Evolutionary conservation across 2,797 vertebrate genomes (phyloP), one percentile per base, ranked within the genome.

Genomic region (Syndactyla subalaris): DNA sequence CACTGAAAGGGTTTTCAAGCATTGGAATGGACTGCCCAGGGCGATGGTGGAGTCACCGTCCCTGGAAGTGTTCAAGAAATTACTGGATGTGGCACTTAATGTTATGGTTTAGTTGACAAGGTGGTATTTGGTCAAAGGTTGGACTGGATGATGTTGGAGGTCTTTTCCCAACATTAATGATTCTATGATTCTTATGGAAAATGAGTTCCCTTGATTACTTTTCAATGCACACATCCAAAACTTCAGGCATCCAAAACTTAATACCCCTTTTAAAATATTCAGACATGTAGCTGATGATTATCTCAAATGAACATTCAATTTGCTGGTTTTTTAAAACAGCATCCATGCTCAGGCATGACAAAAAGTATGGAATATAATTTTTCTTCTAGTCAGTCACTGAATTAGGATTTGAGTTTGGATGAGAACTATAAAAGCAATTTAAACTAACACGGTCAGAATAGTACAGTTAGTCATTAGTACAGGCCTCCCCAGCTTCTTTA

Each of bases 101-200:
- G 4, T 5, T 45, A 7, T 16, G 20, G 10, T 76, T 41, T 51
- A 22, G 30, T 30, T 63, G 43, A 26, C 17, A 39, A 39, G 43
- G 24, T 65, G 24, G 9, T 76, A 5, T 39, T 9, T 1, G 3
- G n/a, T 34, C 10, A 63, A 65, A 58, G n/a, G 12, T 10, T 39
- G 9, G 17, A 32, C 17, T 39, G 29, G 16, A 21, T 0, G 0
- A 23, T 12, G 14, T 52, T 52, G 38, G 17, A 39, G 8, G 2
- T 46, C 13, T 17, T 65, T 71, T 58, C 52, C 12, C 21, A 65
- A 23, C 8, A 5, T 46, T 32, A 52, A 39, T 34, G 7, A 57
- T 39, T 51, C 38, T 41, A 24, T 30, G 20, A 34, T 58, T 71
- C 18, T 76, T 51, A 34, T 3, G 14, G 14, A 66, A 79, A 93